Percentiles rank a stretch among this genome's conserved stretches.
Conservation (phyloP, 2,113 vertebrate species). For the Enhydra lutris region DNA sequence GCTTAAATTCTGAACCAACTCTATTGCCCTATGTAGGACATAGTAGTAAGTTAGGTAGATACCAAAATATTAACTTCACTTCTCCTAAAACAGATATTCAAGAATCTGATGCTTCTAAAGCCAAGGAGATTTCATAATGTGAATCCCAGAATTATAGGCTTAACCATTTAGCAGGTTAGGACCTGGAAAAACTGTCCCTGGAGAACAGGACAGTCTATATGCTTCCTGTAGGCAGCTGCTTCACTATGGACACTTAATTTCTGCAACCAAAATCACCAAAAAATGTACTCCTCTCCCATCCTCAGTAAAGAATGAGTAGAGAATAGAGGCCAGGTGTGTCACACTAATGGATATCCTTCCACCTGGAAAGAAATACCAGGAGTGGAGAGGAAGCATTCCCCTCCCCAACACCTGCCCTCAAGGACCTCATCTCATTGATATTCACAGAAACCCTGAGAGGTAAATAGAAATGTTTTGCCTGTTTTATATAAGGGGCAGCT, state of each 20-base stretch:
- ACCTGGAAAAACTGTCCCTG: background rate
- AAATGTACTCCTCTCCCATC: background rate
- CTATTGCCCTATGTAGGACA: background rate
- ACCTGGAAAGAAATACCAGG: background rate
- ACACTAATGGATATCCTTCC: background rate
- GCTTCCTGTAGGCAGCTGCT: background rate
- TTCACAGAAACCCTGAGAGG: background rate
- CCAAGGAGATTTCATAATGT: background rate
- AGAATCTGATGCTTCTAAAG: background rate
- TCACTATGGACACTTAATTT: background rate
- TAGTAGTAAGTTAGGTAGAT: background rate
- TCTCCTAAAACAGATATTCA: background rate
- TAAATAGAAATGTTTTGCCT: background rate
- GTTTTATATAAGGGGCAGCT: background rate
- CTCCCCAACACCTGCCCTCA: background rate
- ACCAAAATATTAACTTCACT: background rate
- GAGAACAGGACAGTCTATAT: background rate
- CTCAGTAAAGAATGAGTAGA: background rate
- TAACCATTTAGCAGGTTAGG: background rate
- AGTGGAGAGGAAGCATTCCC: background rate
- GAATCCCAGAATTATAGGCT: background rate
- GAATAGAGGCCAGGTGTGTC: background rate
- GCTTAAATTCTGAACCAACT: background rate
- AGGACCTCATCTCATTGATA: background rate
- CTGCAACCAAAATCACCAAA: background rate